Conservation (phyloP, 1,140 invertebrate species). For the Trichonephila clavata region DNA sequence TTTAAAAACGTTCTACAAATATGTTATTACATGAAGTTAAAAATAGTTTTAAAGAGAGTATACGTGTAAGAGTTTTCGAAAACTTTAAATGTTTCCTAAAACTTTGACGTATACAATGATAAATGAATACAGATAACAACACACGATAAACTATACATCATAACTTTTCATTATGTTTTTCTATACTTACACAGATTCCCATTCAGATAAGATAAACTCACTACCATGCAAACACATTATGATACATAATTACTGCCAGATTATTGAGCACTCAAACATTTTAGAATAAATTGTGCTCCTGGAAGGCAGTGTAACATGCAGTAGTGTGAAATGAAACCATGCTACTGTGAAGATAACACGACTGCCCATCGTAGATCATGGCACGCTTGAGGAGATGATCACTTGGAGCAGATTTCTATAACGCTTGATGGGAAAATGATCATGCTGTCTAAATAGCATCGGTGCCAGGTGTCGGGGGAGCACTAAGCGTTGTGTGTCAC, state of each 20-base stretch:
- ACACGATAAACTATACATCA: too few species aligned
- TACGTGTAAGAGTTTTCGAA: too few species aligned
- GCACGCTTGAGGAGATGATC: slow-evolving; percentile 13
- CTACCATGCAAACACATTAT: too few species aligned
- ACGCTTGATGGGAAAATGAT: slow-evolving; percentile 31
- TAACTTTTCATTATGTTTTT: too few species aligned
- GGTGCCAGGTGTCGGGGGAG: slow-evolving; percentile 8
- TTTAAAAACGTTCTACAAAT: too few species aligned
- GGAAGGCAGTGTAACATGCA: neutral
- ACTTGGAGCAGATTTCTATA: neutral
- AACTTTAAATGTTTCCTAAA: too few species aligned
- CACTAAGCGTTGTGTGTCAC: neutral
- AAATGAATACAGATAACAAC: too few species aligned
- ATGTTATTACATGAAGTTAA: too few species aligned
- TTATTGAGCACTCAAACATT: neutral
- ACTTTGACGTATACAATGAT: too few species aligned
- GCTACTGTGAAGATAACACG: slow-evolving; percentile 3
- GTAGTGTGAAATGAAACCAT: neutral
- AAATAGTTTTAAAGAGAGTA: too few species aligned
- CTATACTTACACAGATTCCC: too few species aligned
- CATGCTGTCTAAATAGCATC: slow-evolving; percentile 26
- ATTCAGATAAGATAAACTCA: too few species aligned
- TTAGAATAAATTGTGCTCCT: neutral
- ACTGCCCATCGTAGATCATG: slow-evolving; percentile 15
- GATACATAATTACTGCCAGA: neutral